Evolutionary conservation across 1,140 invertebrate species (phyloP).

Genomic region (Trachymyrmex cornetzi): DNA sequence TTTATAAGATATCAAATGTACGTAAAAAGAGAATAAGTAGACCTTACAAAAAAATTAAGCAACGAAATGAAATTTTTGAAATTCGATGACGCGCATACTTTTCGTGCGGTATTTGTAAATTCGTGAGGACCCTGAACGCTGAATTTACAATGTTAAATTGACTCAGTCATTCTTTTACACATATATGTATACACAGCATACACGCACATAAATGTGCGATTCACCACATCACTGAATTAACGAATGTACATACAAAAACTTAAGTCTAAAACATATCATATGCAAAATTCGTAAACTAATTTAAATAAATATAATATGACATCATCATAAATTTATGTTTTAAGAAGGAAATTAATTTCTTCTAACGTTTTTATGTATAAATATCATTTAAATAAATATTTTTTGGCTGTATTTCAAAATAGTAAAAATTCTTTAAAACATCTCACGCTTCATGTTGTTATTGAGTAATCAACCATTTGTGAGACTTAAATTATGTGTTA

Average conservation of each 20-base stretch:
- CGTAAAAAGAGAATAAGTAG: neutral
- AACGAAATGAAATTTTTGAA: constrained; percentile 25
- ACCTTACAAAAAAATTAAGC: neutral
- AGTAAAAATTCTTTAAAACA: constrained; percentile 14
- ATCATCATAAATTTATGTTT: neutral
- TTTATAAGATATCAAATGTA: neutral
- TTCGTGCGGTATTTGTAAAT: neutral
- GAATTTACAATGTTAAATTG: neutral
- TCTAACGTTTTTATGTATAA: constrained; percentile 20
- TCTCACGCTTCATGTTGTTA: neutral
- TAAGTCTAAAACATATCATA: neutral
- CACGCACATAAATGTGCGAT: neutral
- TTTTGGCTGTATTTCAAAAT: neutral
- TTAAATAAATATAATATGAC: neutral
- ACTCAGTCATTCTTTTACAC: neutral
- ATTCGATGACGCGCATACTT: neutral
- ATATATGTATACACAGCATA: neutral
- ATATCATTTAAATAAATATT: constrained; percentile 6
- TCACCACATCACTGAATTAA: neutral
- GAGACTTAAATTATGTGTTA: neutral
- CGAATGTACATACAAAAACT: neutral
- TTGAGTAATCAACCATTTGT: constrained; percentile 23
- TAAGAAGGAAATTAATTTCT: neutral
- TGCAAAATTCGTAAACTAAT: neutral
- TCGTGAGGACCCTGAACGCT: neutral